Percentiles rank a stretch among this genome's conserved stretches.
phyloP scores from a whole-genome alignment of 2,797 vertebrate genomes.

The Linurgus olivaceus region DNA sequence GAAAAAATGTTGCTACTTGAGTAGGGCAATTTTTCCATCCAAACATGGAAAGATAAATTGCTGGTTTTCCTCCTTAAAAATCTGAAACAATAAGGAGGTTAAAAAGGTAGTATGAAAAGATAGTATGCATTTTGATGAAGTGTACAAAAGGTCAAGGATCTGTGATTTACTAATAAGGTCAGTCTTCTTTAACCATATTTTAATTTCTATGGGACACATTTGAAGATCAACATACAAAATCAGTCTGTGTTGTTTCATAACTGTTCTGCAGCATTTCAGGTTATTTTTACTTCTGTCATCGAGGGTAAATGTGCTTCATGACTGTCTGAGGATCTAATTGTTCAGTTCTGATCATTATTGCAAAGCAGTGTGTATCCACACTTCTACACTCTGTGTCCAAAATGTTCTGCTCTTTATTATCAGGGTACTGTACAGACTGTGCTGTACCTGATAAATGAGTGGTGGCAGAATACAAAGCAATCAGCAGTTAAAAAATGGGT shows the following conservation, averaged over 20 bases:
- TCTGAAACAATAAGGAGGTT: neutral
- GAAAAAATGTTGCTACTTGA: neutral
- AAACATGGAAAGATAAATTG: neutral
- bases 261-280: neutral
- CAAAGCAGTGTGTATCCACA: neutral
- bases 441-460: neutral
- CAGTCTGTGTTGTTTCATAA: neutral
- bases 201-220: neutral
- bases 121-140: neutral
- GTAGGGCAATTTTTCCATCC: neutral
- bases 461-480: neutral
- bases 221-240: neutral
- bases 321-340: neutral
- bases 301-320: neutral
- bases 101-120: neutral
- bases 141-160: neutral
- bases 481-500: neutral
- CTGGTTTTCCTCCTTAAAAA: neutral
- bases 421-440: neutral
- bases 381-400: neutral
- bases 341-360: neutral
- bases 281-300: neutral
- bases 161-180: neutral
- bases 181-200: neutral
- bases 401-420: neutral